Percentiles rank a stretch among this genome's conserved stretches.
These are phyloP conservation scores for Agriopis aurantiaria DNA, from an alignment of 2,888 invertebrate genomes.

Conservation along the genomic window DNA sequence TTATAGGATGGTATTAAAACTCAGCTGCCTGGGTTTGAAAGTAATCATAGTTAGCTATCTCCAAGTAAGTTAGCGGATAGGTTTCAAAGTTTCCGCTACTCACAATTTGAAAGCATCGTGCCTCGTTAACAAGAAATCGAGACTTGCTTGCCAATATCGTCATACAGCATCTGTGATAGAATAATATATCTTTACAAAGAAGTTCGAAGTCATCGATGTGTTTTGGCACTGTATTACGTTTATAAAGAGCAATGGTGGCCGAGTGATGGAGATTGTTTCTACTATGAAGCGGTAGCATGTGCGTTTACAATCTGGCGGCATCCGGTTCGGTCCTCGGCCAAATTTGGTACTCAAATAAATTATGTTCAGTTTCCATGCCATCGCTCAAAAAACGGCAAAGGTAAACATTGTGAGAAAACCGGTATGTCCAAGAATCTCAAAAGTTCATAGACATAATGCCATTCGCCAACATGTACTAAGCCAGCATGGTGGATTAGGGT, in stretches of 20 bases:
- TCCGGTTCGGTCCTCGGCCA: no score
- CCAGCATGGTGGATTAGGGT: no score
- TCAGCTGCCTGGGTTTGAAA: constrained; percentile 20
- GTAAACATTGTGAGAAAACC: no score
- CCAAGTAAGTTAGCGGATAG: constrained; percentile 25
- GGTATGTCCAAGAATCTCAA: no score
- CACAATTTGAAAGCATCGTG: constrained; percentile 9
- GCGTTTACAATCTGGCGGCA: no score
- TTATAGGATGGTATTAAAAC: constrained; percentile 33
- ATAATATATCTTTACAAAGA: not conserved
- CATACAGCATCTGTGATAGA: not conserved
- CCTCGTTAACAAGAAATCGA: constrained; percentile 5
- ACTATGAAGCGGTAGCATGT: no score
- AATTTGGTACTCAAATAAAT: no score
- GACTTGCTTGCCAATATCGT: not conserved
- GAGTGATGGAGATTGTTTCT: no score
- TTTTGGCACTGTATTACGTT: not conserved
- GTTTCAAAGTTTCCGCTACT: constrained; percentile 24
- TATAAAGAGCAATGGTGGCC: not conserved
- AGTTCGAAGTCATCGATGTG: not conserved
- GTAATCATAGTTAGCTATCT: constrained; percentile 17
- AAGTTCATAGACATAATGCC: no score
- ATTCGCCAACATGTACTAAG: no score
- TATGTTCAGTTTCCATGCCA: no score
- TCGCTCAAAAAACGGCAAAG: no score